Evolutionary conservation across 1,140 invertebrate genomes (phyloP).

Genomic region (Microplitis demolitor): DNA sequence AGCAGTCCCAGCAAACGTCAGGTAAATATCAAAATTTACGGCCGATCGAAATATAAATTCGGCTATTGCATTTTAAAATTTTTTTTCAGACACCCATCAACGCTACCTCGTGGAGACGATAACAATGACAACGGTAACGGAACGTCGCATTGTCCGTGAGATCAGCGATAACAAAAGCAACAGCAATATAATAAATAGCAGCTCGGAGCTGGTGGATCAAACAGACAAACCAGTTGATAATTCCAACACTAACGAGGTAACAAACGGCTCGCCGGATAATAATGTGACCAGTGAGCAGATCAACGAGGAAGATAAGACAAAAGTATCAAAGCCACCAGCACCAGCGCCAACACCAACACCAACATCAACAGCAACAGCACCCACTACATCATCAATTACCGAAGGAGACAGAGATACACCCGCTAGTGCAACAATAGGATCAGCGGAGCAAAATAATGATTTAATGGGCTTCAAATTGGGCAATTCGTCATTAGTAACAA

Average conservation of each 20-base stretch:
- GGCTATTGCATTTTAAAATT: not conserved
- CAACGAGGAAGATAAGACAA: no score
- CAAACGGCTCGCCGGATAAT: no score
- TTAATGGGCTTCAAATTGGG: slow-evolving; percentile 61
- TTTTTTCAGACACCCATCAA: slow-evolving; percentile 56
- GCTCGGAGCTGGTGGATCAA: not conserved
- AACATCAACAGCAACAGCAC: no score
- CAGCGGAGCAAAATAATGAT: no score
- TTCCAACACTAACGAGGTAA: not conserved
- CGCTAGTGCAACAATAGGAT: slow-evolving; percentile 55
- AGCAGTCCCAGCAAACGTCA: slow-evolving; percentile 51
- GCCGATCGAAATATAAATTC: not conserved
- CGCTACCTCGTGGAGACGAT: slow-evolving; percentile 72
- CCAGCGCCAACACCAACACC: no score
- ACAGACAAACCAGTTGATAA: not conserved
- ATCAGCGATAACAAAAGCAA: slow-evolving; percentile 49
- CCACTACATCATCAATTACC: no score
- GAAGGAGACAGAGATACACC: slow-evolving; percentile 41
- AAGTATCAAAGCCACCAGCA: no score
- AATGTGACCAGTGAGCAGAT: no score
- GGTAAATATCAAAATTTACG: slow-evolving; percentile 32
- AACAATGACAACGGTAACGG: slow-evolving; percentile 72
- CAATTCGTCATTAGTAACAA: slow-evolving; percentile 64
- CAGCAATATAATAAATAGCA: slow-evolving; percentile 37
- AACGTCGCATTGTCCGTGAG: slow-evolving; percentile 67